Conservation (phyloP, 64 coral and sea anemone species). For the Montipora capricornis region DNA sequence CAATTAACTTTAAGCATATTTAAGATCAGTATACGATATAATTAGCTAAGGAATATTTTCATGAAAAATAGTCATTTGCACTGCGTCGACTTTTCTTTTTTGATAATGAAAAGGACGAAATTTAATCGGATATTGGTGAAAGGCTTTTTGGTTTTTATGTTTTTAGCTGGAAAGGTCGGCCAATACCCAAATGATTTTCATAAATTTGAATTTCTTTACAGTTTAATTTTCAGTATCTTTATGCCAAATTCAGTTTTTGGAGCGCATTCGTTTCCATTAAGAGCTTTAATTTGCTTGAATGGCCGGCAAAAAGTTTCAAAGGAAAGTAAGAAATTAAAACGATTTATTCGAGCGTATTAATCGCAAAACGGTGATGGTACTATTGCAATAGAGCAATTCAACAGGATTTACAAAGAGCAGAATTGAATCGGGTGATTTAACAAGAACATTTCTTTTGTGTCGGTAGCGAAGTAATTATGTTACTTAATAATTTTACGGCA, state of each 20-base stretch:
- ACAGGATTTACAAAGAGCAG: neutral
- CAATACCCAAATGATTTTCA: neutral
- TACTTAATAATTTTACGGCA: neutral
- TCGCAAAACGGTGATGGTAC: no score
- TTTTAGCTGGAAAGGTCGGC: neutral
- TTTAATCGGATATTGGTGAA: slow-evolving; percentile 27
- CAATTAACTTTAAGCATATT: neutral
- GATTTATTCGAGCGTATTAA: no score
- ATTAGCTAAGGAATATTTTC: neutral
- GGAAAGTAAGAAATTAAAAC: no score
- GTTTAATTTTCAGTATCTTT: neutral
- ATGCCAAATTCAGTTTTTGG: no score
- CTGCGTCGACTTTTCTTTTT: neutral
- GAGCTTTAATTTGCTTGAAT: no score
- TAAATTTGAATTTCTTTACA: neutral
- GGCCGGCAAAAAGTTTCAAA: no score
- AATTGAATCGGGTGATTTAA: neutral
- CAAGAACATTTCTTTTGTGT: slow-evolving; percentile 24
- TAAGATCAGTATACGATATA: neutral
- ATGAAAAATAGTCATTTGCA: slow-evolving; percentile 9
- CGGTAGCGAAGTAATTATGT: neutral
- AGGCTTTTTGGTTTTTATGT: neutral
- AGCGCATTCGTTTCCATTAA: no score
- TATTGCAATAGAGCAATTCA: no score
- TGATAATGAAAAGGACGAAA: slow-evolving; percentile 6